Evolutionary conservation across 2,113 vertebrate genomes (phyloP).

Genomic region (Lepidothrix coronata): DNA sequence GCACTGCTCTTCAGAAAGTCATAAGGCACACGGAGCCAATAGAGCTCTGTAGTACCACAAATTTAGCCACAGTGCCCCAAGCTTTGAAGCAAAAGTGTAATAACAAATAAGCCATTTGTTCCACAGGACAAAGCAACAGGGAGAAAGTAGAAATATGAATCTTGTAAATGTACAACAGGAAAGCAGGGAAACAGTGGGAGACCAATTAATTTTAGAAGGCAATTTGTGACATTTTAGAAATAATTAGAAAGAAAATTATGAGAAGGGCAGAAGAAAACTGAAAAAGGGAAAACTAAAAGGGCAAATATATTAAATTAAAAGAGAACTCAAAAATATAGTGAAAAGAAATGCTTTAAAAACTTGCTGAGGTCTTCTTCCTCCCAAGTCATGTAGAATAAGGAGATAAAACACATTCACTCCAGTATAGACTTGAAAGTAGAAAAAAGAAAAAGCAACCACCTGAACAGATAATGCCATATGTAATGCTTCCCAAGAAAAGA

Average conservation of each 20-base stretch:
- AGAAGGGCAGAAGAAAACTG: neutral
- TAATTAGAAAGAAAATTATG: constrained; percentile 9
- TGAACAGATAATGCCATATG: neutral
- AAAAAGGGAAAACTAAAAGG: neutral
- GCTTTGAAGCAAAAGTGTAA: neutral
- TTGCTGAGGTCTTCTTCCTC: neutral
- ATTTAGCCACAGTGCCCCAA: neutral
- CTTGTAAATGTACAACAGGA: neutral
- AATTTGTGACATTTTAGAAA: constrained; percentile 10
- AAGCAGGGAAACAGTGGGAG: neutral
- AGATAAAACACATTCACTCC: neutral
- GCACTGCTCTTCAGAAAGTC: neutral
- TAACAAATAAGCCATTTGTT: neutral
- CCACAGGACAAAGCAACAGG: neutral
- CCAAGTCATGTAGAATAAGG: neutral
- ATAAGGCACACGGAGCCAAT: neutral
- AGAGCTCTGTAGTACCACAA: neutral
- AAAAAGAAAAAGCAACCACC: rapidly evolving
- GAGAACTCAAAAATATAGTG: neutral
- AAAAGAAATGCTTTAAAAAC: neutral
- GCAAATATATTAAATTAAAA: neutral
- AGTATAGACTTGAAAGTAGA: neutral
- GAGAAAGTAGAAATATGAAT: neutral
- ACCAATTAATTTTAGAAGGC: neutral
- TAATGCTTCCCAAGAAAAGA: neutral